Evolutionary conservation across 2,113 vertebrate species (phyloP), one percentile per base, ranked within the genome.

Genomic region (Orcinus orca): DNA sequence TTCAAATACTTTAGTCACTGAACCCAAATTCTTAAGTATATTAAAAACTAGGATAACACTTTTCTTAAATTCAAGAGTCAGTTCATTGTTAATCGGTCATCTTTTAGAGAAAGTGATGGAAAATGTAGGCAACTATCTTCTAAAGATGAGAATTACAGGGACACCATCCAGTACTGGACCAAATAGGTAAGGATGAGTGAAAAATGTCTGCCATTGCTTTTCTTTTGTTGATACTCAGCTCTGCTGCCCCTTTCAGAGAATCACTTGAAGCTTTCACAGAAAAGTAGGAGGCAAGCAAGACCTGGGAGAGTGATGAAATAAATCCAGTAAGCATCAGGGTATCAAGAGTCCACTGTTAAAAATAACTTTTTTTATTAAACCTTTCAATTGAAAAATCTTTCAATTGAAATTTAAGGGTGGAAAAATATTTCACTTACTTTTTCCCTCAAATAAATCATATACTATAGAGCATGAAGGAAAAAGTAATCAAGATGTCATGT

Each of bases 361-460:
- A 53, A 10, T 0, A 36, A 8, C 33, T 80, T 25, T n/a, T 8
- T 53, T 41, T 47, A 90, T 79, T 76, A 94, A 84, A n/a, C 92
- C 58, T 83, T 94, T 26, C 9, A 76, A 58, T 55, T 92, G 50
- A 76, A 93, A 81, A n/a, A n/a, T 93, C 58, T 83, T 94, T 26
- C 9, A 76, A 58, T 55, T 92, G 50, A 76, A 93, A 81, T 63
- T 90, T 77, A 74, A 70, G 25, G 0, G 31, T 81, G 6, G 17
- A 20, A 63, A 26, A 53, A 81, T 91, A 47, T 38, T 26, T 95
- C 7, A 13, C 38, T 80, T 90, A 60, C 20, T 68, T 74, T 70
- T 33, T 62, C 12, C 33, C 5, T 87, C 88, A 62, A 74, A 87
- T 58, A 97, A 62, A 15, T 10, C 12, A 63, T 58, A 60, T 67